Percentiles rank a stretch among this genome's conserved stretches.
Evolutionary conservation across 1,140 invertebrate species (phyloP).

Genomic region (Ostrea denselamellosa): DNA sequence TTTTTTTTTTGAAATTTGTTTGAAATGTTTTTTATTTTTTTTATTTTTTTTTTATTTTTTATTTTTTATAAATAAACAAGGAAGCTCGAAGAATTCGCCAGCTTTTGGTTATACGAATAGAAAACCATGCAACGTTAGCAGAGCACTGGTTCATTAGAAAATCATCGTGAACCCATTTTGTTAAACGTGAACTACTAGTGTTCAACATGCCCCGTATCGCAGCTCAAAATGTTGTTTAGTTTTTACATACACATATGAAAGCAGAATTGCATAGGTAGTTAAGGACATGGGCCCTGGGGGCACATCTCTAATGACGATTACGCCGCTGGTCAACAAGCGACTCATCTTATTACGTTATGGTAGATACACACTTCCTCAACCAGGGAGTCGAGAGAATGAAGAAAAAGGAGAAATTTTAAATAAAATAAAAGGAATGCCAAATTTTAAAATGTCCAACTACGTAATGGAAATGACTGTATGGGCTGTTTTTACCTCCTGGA

Average conservation of each 20-base stretch:
- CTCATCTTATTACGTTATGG: conserved; percentile 23
- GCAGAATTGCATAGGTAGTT: background rate
- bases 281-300: conserved; percentile 23
- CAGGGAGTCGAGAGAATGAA: conserved; percentile 10
- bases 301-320: conserved; percentile 1
- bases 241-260: conserved; percentile 31
- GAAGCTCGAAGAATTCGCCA: no score
- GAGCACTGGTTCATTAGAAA: background rate
- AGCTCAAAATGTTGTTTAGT: background rate
- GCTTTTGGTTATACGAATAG: no score
- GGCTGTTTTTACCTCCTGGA: conserved; percentile 8
- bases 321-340: conserved; percentile 17
- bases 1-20: no score
- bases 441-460: conserved; percentile 4
- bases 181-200: background rate
- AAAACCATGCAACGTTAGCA: background rate
- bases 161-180: background rate
- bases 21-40: no score
- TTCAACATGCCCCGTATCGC: background rate
- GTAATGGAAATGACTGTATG: conserved; percentile 9
- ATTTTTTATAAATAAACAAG: no score
- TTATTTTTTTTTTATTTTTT: no score
- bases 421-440: background rate
- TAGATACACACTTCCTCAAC: conserved; percentile 32
- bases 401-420: background rate